Conservation (phyloP, 2,113 vertebrate species). For the Hippocampus guttulatus region DNA sequence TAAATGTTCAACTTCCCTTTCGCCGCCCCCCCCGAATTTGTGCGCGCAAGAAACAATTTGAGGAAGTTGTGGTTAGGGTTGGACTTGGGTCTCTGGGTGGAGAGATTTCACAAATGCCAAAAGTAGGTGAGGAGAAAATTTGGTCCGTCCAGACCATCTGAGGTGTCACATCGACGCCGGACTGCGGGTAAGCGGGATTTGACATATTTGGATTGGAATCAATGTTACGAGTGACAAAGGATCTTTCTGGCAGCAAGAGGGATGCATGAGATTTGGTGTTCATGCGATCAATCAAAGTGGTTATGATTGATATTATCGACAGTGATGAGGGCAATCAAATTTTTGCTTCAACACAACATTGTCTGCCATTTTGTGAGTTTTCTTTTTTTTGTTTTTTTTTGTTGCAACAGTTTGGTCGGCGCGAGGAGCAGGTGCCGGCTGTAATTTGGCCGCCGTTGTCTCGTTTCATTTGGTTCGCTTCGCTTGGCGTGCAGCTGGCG, state of each 20-base stretch:
- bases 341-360: too few relatives aligned
- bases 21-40: background rate
- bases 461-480: background rate
- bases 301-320: too few relatives aligned
- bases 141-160: background rate
- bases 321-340: too few relatives aligned
- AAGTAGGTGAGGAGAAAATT: slow-evolving; percentile 6
- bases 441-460: background rate
- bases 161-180: background rate
- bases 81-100: background rate
- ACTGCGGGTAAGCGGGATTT: slow-evolving; percentile 32
- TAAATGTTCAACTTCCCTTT: background rate
- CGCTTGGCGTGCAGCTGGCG: background rate
- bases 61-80: slow-evolving; percentile 50
- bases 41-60: slow-evolving; percentile 3
- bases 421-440: background rate
- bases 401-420: background rate
- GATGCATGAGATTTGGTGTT: too few relatives aligned
- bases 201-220: background rate
- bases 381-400: background rate
- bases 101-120: background rate
- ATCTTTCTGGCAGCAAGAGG: too few relatives aligned
- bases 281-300: too few relatives aligned
- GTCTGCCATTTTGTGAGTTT: background rate
- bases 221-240: background rate